Evolutionary conservation across 2,113 vertebrate species (phyloP), one percentile per base, ranked within the genome.

Genomic region (Chascanopsetta lugubris): DNA sequence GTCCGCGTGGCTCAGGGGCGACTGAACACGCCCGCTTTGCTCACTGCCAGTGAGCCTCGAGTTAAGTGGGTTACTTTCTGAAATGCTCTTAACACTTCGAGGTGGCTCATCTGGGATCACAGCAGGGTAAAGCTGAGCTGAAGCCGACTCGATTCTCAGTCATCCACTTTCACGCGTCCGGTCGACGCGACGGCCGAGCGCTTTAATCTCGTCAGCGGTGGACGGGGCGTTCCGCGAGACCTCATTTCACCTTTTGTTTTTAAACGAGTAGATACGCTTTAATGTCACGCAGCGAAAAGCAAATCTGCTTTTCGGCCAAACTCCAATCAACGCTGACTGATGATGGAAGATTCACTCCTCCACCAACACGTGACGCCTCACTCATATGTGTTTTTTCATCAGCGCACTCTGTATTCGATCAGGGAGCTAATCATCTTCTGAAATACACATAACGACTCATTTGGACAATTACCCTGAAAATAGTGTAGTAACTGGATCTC

Each of bases 61-160:
- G 79, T 87, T 84, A 83, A 83, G 54, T 75, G 73, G 80, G 73
- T 82, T 76, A 67, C 62, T 67, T 56, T 84, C 69, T 46, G 67
- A 86, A 85, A 86, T 77, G 61, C 57, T 72, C 56, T 83, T 85
- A 80, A 80, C 75, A 72, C 30, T 54, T 50, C 75, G 74, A 86
- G 69, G 75, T 82, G 69, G 76, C 69, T 84, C 78, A 88, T 85
- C 85, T 77, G 47, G 76, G 83, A 72, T 84, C 68, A 82, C 75
- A 76, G 69, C 56, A 27, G 73, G 78, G 62, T 48, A 59, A n/a
- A 75, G 67, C 49, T 59, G 61, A 74, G 66, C 69, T 55, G 46
- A 63, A 67, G 71, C 50, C 22, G 49, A 71, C 65, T 78, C 59
- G 42, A 70, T 27, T 78, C 68, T 11, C 7, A 2, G 32, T 85